Evolutionary conservation across 2,113 vertebrate genomes (phyloP).

Genomic region (Mirounga angustirostris): DNA sequence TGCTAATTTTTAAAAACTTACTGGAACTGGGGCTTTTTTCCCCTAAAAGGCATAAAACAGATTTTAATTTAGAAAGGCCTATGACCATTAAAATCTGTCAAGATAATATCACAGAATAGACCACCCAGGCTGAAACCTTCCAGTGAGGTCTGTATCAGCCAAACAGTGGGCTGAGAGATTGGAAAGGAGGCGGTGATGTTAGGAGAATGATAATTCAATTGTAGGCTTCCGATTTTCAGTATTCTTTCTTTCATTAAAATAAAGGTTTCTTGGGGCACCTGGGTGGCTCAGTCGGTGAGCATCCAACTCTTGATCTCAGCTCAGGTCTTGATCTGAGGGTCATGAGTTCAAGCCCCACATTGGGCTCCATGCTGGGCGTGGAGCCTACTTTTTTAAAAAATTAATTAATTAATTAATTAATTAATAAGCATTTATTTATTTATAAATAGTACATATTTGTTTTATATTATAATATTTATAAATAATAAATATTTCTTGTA

Average conservation of each 20-base stretch:
- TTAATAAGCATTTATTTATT: no score
- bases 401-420: no score
- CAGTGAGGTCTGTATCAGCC: not conserved
- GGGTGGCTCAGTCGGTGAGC: not conserved
- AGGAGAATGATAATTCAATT: constrained; percentile 44
- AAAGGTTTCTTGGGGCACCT: not conserved
- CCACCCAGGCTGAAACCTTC: constrained; percentile 47
- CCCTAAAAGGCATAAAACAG: constrained; percentile 37
- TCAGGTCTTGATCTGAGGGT: not conserved
- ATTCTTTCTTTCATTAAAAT: constrained; percentile 51
- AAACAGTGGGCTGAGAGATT: constrained; percentile 16
- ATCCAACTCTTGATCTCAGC: not conserved
- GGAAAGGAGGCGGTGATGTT: not conserved
- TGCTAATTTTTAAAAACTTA: constrained; percentile 15
- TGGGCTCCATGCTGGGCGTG: not conserved
- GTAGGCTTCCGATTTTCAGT: constrained; percentile 43
- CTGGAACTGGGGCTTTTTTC: constrained; percentile 14
- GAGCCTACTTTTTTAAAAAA: not conserved
- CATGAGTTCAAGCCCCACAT: not conserved
- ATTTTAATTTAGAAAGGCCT: constrained; percentile 62
- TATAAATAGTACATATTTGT: not conserved
- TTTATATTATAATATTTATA: not conserved
- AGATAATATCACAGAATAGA: constrained; percentile 55
- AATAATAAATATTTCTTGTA: not conserved
- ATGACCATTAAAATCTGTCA: constrained; percentile 56